These are phyloP conservation scores for Pseudoatta argentina DNA, from an alignment of 1,140 invertebrate genomes.

Conservation along the genomic window DNA sequence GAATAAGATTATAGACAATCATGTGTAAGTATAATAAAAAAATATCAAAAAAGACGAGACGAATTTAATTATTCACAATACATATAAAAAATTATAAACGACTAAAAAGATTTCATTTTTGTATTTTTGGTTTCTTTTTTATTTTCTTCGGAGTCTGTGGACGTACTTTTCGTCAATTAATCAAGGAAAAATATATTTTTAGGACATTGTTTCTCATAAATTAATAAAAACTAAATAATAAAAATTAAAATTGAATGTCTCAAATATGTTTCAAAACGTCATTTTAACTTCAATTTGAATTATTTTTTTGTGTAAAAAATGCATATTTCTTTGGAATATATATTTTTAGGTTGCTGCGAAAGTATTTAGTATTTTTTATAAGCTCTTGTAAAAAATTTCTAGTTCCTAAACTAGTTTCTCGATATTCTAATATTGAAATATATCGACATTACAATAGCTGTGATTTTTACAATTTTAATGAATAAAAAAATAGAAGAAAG, in stretches of 20 bases:
- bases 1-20: not conserved
- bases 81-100: slow-evolving; percentile 12
- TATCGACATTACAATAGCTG: not conserved
- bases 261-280: slow-evolving; percentile 1
- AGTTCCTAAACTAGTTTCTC: not conserved
- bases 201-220: not conserved
- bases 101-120: slow-evolving; percentile 21
- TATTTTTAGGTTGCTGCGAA: slow-evolving; percentile 11
- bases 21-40: not conserved
- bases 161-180: too few relatives aligned
- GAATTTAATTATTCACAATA: not conserved
- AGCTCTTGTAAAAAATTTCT: slow-evolving; percentile 6
- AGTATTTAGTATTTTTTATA: not conserved
- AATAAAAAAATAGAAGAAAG: slow-evolving; percentile 28
- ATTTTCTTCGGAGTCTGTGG: not conserved
- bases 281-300: not conserved
- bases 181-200: not conserved
- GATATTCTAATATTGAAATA: not conserved
- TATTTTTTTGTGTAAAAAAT: not conserved
- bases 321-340: not conserved
- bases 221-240: not conserved
- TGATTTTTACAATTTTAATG: slow-evolving; percentile 1
- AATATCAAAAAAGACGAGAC: not conserved
- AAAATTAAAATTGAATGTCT: not conserved
- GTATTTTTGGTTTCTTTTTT: not conserved